Evolutionary conservation across 2,113 vertebrate species (phyloP).

Genomic region (Xenopus laevis): DNA sequence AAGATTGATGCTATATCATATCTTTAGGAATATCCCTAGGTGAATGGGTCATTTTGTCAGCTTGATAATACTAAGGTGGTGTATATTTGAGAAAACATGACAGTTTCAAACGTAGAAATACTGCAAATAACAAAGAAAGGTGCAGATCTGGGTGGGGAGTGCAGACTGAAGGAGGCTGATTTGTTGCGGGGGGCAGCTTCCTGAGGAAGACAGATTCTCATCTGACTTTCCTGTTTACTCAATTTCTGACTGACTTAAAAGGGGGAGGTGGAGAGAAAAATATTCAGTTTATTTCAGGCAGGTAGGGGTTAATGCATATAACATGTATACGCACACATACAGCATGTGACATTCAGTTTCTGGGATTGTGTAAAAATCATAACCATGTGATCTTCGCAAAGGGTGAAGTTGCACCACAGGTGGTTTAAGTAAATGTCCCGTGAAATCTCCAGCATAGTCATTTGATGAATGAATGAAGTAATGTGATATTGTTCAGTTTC

Average conservation of each 20-base stretch:
- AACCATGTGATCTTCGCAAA: neutral
- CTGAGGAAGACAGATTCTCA: slow-evolving; percentile 45
- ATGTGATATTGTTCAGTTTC: too few relatives aligned
- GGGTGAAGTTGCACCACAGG: neutral
- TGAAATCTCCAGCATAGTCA: neutral
- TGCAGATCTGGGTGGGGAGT: neutral
- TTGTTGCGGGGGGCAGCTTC: slow-evolving; percentile 27
- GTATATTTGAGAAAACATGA: too few relatives aligned
- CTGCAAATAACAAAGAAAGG: neutral
- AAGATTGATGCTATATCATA: too few relatives aligned
- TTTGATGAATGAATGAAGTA: neutral
- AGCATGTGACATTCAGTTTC: neutral
- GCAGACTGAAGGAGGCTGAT: neutral
- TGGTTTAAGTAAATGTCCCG: neutral
- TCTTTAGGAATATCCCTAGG: too few relatives aligned
- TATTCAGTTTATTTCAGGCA: neutral
- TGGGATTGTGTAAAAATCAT: neutral
- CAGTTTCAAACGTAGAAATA: too few relatives aligned
- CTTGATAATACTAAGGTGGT: too few relatives aligned
- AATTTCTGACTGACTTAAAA: slow-evolving; percentile 25
- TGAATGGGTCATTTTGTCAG: too few relatives aligned
- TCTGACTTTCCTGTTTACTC: slow-evolving; percentile 46
- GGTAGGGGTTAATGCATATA: slow-evolving; percentile 7
- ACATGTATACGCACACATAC: neutral
- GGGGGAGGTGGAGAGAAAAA: neutral